Evolutionary conservation across 2,113 vertebrate species (phyloP).

Genomic region (Nothobranchius kuhntae): DNA sequence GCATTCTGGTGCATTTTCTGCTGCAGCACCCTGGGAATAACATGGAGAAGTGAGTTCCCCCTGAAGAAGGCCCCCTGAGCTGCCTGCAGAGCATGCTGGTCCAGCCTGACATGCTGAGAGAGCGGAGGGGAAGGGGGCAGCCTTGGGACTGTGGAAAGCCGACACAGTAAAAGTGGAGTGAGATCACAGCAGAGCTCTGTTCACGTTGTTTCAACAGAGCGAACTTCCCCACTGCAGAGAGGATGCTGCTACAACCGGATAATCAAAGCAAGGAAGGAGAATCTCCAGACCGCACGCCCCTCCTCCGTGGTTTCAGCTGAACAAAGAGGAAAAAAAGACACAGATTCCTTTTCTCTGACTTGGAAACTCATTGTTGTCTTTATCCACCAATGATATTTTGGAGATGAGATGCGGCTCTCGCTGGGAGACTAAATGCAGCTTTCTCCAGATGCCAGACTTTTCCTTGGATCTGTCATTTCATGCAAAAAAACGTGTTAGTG

Average conservation of each 20-base stretch:
- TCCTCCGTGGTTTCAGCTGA: too few species aligned
- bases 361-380: too few species aligned
- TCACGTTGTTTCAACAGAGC: constrained; percentile 13
- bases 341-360: too few species aligned
- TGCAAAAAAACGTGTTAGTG: too few species aligned
- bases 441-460: too few species aligned
- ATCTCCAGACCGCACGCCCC: too few species aligned
- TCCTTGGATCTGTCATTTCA: too few species aligned
- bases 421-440: too few species aligned
- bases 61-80: constrained; percentile 53
- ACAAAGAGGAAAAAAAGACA: too few species aligned
- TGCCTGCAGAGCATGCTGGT: constrained; percentile 34
- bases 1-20: constrained; percentile 71
- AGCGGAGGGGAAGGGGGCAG: background rate
- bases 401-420: too few species aligned
- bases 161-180: constrained; percentile 27
- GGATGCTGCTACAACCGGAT: constrained; percentile 14
- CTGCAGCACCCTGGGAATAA: constrained; percentile 72
- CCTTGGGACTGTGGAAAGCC: constrained; percentile 18
- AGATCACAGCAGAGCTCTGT: constrained; percentile 34
- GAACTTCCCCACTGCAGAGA: constrained; percentile 14
- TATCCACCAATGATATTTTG: too few species aligned
- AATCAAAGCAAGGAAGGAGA: constrained; percentile 18
- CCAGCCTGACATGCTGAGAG: constrained; percentile 1
- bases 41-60: constrained; percentile 38